Conservation (phyloP, 2,113 vertebrate species). For the Kryptolebias marmoratus region DNA sequence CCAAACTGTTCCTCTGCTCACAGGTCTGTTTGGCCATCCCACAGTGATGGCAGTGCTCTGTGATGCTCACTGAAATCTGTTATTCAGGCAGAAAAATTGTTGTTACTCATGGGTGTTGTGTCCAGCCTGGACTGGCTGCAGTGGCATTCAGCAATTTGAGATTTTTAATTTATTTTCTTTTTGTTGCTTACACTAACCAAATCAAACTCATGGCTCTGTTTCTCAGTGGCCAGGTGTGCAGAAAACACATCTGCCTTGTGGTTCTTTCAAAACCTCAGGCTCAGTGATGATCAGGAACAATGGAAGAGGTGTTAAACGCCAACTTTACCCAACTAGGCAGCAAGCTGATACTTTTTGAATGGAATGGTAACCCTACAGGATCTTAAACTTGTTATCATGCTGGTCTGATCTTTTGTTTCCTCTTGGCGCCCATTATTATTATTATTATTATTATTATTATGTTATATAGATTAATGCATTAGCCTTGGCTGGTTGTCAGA, state of each 20-base stretch:
- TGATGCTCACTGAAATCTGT: not conserved
- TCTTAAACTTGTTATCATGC: not conserved
- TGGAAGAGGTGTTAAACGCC: not conserved
- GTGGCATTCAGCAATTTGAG: not conserved
- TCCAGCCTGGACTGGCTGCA: not conserved
- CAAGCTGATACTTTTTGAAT: not conserved
- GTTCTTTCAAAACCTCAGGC: no score
- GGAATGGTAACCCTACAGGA: no score
- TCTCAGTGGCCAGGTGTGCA: no score
- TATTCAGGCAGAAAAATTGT: not conserved
- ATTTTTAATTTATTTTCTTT: no score
- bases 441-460: constrained; percentile 26
- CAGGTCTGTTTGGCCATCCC: not conserved
- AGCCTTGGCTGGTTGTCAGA: constrained; percentile 32
- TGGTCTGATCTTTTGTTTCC: not conserved
- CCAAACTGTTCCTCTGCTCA: not conserved
- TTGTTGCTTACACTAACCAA: no score
- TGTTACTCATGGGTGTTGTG: no score
- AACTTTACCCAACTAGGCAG: not conserved
- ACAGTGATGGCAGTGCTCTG: not conserved
- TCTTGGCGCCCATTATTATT: not conserved
- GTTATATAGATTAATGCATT: constrained; percentile 19
- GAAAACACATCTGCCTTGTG: no score
- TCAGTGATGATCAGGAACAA: no score
- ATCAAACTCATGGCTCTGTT: no score